These are phyloP conservation scores for Eumacrocentrus americanus DNA, from an alignment of 2,888 invertebrate species.

Conservation along the genomic window DNA sequence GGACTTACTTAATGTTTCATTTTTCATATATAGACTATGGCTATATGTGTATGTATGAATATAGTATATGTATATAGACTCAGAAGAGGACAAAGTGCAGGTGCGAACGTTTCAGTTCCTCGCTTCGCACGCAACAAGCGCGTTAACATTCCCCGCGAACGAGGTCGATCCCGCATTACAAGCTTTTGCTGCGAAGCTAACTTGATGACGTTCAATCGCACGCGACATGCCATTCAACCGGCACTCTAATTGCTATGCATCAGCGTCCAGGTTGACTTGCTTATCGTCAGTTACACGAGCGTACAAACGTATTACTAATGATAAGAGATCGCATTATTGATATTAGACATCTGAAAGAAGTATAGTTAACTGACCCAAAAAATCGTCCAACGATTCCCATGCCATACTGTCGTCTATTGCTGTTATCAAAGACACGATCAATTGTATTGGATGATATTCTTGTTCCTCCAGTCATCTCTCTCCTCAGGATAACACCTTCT, in stretches of 20 bases:
- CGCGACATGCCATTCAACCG: conserved; percentile 5
- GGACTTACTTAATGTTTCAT: too few species aligned
- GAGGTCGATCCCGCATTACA: conserved; percentile 18
- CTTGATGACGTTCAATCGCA: conserved; percentile 10
- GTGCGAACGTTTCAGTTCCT: conserved; percentile 9
- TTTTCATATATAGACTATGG: too few species aligned
- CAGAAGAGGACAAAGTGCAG: conserved; percentile 18
- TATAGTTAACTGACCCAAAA: conserved; percentile 68
- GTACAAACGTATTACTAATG: not conserved
- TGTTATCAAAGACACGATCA: conserved; percentile 89
- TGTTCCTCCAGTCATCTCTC: conserved; percentile 65
- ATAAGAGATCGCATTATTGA: not conserved
- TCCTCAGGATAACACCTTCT: conserved; percentile 46
- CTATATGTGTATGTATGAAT: not conserved
- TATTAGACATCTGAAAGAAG: not conserved
- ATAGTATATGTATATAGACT: not conserved
- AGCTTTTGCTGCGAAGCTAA: conserved; percentile 8
- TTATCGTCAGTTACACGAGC: not conserved
- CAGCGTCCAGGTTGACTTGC: conserved; percentile 6
- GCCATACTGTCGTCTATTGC: conserved; percentile 84
- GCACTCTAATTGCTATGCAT: conserved; percentile 4
- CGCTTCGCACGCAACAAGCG: conserved; percentile 23
- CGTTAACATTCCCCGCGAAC: conserved; percentile 26
- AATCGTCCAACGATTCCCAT: conserved; percentile 82
- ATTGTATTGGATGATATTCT: conserved; percentile 80